These are phyloP conservation scores for Aspidiotus rigidus DNA, from an alignment of 2,888 invertebrate species.

Conservation along the genomic window DNA sequence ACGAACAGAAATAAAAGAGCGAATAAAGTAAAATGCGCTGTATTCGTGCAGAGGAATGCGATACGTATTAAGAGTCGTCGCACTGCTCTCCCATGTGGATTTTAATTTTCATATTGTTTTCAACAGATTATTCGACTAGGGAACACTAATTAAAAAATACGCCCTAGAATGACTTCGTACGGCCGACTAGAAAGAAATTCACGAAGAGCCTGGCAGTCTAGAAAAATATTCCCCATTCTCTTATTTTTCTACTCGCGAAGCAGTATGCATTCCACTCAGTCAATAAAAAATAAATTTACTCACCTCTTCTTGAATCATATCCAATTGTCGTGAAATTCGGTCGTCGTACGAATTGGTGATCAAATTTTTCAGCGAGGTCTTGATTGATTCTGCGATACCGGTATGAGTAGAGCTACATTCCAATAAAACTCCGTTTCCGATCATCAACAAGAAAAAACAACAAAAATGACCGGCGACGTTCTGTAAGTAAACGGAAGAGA, in stretches of 20 bases:
- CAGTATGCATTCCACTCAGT: not conserved
- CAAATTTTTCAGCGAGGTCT: conserved; percentile 58
- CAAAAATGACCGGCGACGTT: conserved; percentile 63
- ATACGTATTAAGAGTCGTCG: no score
- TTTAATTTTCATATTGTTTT: not conserved
- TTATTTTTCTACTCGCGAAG: no score
- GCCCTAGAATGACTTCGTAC: no score
- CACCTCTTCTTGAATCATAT: conserved; percentile 76
- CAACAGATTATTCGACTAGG: not conserved
- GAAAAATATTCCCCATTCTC: no score
- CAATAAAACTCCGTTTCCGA: conserved; percentile 66
- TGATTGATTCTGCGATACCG: conserved; percentile 65
- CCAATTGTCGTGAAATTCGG: conserved; percentile 56
- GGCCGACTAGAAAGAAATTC: no score
- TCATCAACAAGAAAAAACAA: conserved; percentile 59
- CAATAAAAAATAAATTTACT: conserved; percentile 42
- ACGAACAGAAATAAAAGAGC: no score
- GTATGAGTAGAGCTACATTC: conserved; percentile 74
- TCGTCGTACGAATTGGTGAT: conserved; percentile 69
- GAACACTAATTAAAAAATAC: not conserved
- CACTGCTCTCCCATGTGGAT: no score
- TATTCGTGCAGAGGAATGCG: no score
- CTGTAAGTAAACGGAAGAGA: conserved; percentile 46
- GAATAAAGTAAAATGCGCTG: no score
- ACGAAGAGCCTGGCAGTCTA: no score